Base-by-base conservation (phyloP, 2,888 invertebrate genomes). In the Byasa hedistus region DNA sequence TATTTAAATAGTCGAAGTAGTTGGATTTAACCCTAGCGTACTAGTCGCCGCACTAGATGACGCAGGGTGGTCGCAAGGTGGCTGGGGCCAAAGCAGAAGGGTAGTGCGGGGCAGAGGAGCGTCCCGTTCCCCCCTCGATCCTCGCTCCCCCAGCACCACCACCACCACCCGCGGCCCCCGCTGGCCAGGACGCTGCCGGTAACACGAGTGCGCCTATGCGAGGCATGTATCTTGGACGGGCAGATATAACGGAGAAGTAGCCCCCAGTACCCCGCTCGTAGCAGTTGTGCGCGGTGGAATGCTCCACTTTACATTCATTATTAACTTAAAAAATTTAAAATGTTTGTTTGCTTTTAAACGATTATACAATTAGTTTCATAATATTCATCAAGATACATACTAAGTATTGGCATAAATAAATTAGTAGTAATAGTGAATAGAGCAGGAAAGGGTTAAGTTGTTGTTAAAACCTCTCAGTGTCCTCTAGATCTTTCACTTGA, bases 241-340 rank as follows among this genome's bases (percentile, higher is more conserved):
- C 91, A 90, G 91, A 91, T 91, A 91, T 91, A 91, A 90, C 89
- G 88, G 89, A 88, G 89, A 89, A 91, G 91, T 91, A 91, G 91
- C 91, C 91, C 87, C 91, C 87, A 84, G 88, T 86, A 88, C 90
- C 84, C 85, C 81, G 86, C 85, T 84, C 85, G 81, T 77, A 83
- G 79, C 77, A 75, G 78, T 75, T 73, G 64, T 66, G 72, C 39
- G 75, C 66, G 32, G 69, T 27, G 67, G 32, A 73, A 68, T 82
- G 82, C 91, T 91, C 86, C 73, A 85, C 84, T 80, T 80, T n/a
- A 67, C 56, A 57, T 36, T 23, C n/a, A n/a, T n/a, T n/a, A n/a
- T n/a, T n/a, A n/a, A n/a, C n/a, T n/a, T n/a, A n/a, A n/a, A n/a
- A n/a, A n/a, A n/a, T n/a, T n/a, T n/a, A n/a, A n/a, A n/a, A n/a